A percentile compares a stretch with the other conserved stretches of the same genome.
Conservation (phyloP, 2,797 vertebrate genomes). For the Lutjanus campechanus region DNA sequence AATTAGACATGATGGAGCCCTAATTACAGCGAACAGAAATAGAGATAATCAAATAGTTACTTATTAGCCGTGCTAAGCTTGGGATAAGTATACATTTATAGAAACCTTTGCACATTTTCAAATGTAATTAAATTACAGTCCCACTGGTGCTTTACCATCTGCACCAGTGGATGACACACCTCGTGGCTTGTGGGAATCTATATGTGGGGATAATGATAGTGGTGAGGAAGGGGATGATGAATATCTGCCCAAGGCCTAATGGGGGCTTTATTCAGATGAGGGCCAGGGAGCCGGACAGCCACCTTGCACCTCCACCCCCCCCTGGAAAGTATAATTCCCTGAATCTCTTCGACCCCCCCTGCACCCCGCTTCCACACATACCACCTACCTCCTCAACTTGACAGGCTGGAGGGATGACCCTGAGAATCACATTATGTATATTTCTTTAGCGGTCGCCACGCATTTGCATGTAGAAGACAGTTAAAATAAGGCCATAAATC, state of each 20-base stretch:
- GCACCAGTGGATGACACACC: slow-evolving; percentile 40
- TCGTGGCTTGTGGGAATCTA: slow-evolving; percentile 41
- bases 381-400: slow-evolving; percentile 66
- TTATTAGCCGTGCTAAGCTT: slow-evolving; percentile 35
- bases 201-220: slow-evolving; percentile 58
- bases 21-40: slow-evolving; percentile 53
- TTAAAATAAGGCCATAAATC: slow-evolving; percentile 90
- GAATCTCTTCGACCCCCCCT: slow-evolving; percentile 56
- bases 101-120: slow-evolving; percentile 33
- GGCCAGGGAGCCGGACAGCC: slow-evolving; percentile 62
- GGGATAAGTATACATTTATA: slow-evolving; percentile 52
- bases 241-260: slow-evolving; percentile 71
- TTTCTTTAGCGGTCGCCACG: slow-evolving; percentile 81
- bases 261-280: slow-evolving; percentile 75
- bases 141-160: slow-evolving; percentile 37
- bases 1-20: slow-evolving; percentile 56
- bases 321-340: slow-evolving; percentile 72
- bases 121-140: slow-evolving; percentile 58
- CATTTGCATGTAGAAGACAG: slow-evolving; percentile 89
- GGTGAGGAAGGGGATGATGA: slow-evolving; percentile 54
- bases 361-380: slow-evolving; percentile 32
- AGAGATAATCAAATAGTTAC: slow-evolving; percentile 53
- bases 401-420: slow-evolving; percentile 88
- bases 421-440: slow-evolving; percentile 89
- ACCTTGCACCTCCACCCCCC: slow-evolving; percentile 42